Percentiles rank a stretch among this genome's conserved stretches.
Conservation (phyloP, 2,113 vertebrate species). For the Myotis brandtii region DNA sequence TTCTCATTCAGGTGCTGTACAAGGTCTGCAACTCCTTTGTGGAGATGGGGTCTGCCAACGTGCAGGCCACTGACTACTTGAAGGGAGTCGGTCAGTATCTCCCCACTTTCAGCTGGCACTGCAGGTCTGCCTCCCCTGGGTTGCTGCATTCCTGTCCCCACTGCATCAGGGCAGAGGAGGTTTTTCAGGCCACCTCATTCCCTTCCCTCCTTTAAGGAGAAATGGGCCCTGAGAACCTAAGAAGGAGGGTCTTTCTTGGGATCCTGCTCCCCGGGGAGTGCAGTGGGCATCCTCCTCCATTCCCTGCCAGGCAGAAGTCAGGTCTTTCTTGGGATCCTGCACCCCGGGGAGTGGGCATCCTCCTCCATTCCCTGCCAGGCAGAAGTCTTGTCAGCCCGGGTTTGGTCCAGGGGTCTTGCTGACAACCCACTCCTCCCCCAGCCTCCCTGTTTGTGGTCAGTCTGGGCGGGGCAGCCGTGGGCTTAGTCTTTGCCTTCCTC, state of each 20-base stretch:
- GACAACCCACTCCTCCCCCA: constrained; percentile 83
- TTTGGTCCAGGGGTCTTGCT: constrained; percentile 69
- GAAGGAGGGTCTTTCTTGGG: constrained; percentile 28
- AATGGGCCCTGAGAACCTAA: constrained; percentile 32
- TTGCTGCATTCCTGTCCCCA: neutral
- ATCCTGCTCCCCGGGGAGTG: constrained; percentile 38
- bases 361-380: constrained; percentile 26
- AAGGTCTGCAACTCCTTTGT: constrained; percentile 98
- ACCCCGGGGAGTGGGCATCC: too few species aligned
- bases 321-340: constrained; percentile 49
- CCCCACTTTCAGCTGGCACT: neutral
- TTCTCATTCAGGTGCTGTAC: constrained; percentile 91
- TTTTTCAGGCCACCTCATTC: neutral
- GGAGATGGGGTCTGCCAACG: constrained; percentile 92
- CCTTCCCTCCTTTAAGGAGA: constrained; percentile 35
- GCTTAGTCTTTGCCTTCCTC: constrained; percentile 95
- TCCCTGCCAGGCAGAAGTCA: constrained; percentile 50
- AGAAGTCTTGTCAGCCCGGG: constrained; percentile 51
- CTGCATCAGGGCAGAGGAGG: neutral
- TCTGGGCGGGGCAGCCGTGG: constrained; percentile 94
- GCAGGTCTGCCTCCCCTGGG: constrained; percentile 71
- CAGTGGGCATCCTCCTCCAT: neutral
- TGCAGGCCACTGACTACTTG: constrained; percentile 92
- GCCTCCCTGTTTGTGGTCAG: constrained; percentile 97
- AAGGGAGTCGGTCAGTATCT: constrained; percentile 96